Conservation (phyloP, 2,888 invertebrate genomes). For the Lydus trimaculatus region DNA sequence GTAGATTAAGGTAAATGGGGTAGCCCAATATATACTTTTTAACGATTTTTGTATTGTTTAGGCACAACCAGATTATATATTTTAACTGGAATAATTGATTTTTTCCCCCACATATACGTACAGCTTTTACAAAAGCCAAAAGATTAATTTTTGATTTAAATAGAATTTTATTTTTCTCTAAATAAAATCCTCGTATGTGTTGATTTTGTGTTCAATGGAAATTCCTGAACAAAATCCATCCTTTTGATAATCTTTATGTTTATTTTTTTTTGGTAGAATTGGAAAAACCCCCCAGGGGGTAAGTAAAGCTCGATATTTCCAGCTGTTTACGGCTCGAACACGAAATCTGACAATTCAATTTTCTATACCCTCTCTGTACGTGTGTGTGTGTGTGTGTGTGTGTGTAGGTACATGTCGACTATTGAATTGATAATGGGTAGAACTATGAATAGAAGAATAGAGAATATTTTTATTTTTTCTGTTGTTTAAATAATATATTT, state of each 20-base stretch:
- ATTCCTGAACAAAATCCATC: background rate
- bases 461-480: background rate
- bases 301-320: background rate
- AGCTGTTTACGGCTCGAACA: background rate
- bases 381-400: too few species aligned
- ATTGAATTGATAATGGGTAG: background rate
- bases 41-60: background rate
- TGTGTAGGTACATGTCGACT: background rate
- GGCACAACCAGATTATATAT: background rate
- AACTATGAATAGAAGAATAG: background rate
- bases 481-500: background rate
- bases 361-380: background rate
- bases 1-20: background rate
- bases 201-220: background rate
- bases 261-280: background rate
- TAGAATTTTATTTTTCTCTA: background rate
- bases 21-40: background rate
- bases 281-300: background rate
- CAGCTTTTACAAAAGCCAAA: background rate
- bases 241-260: background rate
- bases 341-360: constrained; percentile 7
- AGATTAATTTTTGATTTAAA: background rate
- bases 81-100: background rate
- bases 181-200: background rate
- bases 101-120: background rate